phyloP scores from a whole-genome alignment of 2,888 invertebrate genomes.

The Nasonia oneida region DNA sequence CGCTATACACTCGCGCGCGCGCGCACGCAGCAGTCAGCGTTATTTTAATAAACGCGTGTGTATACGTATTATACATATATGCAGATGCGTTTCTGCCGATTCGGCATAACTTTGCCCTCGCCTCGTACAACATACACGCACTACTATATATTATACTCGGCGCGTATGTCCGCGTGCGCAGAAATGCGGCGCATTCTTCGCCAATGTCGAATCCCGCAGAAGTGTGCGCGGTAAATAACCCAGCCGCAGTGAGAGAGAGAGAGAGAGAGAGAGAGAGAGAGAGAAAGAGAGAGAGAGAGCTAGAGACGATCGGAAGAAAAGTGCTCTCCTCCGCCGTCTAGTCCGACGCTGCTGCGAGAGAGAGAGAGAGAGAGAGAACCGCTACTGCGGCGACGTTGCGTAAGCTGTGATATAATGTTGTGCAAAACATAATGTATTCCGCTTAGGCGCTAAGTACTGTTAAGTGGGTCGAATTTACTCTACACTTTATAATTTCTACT shows the following conservation, averaged over 20 bases:
- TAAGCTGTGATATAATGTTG: conserved; percentile 74
- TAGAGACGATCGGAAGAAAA: conserved; percentile 1
- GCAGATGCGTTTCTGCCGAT: conserved; percentile 28
- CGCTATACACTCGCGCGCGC: too few relatives aligned
- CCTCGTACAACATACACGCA: neutral
- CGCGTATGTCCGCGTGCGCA: neutral
- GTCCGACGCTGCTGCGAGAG: neutral
- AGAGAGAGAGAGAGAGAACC: neutral
- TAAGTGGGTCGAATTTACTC: conserved; percentile 79
- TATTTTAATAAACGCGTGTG: conserved; percentile 37
- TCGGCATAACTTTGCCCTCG: conserved; percentile 25
- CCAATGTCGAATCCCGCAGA: neutral
- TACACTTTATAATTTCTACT: conserved; percentile 76
- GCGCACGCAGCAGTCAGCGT: neutral
- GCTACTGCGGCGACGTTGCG: conserved; percentile 56
- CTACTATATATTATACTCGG: neutral
- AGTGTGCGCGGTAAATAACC: neutral
- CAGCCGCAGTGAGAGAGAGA: neutral
- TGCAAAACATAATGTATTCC: conserved; percentile 78
- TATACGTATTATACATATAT: conserved; percentile 10
- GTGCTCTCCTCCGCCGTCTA: neutral
- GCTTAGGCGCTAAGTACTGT: conserved; percentile 77
- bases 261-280: neutral
- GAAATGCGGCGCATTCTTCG: neutral
- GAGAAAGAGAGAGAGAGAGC: neutral